phyloP scores from a whole-genome alignment of 2,113 vertebrate species.

The Rhinolophus ferrumequinum region DNA sequence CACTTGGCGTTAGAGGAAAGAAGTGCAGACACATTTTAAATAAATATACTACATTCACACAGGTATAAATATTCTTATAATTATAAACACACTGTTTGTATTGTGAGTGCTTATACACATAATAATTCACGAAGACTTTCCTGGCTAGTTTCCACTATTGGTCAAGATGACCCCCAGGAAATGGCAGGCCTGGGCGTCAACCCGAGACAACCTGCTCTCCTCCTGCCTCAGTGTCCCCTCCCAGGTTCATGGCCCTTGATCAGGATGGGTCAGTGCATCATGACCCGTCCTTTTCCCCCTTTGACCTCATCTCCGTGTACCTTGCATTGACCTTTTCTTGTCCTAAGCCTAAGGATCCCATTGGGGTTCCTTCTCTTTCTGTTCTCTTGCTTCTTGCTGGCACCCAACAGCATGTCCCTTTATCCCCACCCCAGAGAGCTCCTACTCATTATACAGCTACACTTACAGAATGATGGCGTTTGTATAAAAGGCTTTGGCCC shows the following conservation, averaged over 20 bases:
- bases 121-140: background rate
- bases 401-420: background rate
- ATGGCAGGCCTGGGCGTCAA: background rate
- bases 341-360: background rate
- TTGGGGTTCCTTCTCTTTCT: background rate
- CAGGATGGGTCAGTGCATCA: no score
- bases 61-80: background rate
- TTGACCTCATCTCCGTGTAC: fast-evolving
- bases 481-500: background rate
- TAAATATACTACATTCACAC: background rate
- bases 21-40: background rate
- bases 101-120: background rate
- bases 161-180: background rate
- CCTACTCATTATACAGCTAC: background rate
- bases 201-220: fast-evolving
- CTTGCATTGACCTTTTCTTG: background rate
- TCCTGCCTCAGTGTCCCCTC: background rate
- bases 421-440: fast-evolving
- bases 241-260: background rate
- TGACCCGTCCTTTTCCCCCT: fast-evolving
- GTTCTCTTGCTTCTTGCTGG: background rate
- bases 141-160: background rate
- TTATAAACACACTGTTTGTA: background rate
- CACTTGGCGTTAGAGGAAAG: background rate
- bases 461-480: background rate